These are phyloP conservation scores for Chrysemys picta DNA, from an alignment of 2,113 vertebrate species.

Conservation along the genomic window DNA sequence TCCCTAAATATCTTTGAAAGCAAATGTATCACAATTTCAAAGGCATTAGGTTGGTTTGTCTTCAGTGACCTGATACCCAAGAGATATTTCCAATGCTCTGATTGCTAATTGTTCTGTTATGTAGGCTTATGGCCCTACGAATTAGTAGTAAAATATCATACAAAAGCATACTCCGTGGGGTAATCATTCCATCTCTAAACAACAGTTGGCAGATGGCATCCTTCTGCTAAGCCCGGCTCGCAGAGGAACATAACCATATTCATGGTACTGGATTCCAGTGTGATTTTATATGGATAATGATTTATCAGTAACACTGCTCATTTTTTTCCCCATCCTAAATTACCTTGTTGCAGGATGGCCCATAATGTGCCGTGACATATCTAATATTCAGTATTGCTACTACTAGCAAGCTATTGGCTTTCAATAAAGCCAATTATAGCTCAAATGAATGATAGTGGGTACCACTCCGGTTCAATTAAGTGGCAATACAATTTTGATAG, in stretches of 20 bases:
- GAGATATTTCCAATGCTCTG: background rate
- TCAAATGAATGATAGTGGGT: background rate
- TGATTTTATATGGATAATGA: background rate
- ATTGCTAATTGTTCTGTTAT: background rate
- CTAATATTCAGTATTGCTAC: background rate
- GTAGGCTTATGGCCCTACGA: background rate
- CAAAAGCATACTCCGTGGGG: background rate
- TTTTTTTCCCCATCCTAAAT: background rate
- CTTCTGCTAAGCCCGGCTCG: background rate
- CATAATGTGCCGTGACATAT: background rate
- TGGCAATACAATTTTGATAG: background rate
- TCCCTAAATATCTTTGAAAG: too few relatives aligned
- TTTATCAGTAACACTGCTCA: background rate
- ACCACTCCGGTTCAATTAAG: background rate
- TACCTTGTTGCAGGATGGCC: background rate
- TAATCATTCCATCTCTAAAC: background rate
- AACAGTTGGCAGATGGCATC: background rate
- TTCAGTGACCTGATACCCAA: background rate
- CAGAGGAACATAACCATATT: background rate
- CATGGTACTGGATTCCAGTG: background rate
- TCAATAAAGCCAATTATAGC: background rate
- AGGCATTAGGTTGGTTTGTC: background rate
- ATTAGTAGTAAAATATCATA: background rate
- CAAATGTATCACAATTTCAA: background rate
- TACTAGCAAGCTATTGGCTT: background rate